phyloP scores from a whole-genome alignment of 2,113 vertebrate species.

The Apteryx mantelli region DNA sequence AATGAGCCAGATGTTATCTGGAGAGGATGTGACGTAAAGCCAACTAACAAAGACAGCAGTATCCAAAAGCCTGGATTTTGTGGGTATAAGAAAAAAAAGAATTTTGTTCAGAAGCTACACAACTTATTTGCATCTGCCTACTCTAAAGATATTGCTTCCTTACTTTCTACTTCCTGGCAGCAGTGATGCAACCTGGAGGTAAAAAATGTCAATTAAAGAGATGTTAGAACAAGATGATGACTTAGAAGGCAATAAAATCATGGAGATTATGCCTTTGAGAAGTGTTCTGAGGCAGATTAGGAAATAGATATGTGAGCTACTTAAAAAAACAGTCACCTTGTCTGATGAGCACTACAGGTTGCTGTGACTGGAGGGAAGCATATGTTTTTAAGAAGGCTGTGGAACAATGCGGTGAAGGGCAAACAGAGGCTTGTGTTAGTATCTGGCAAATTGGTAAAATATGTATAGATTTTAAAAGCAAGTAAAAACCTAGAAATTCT shows the following conservation, averaged over 20 bases:
- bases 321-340: neutral
- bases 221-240: neutral
- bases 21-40: neutral
- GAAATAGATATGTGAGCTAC: neutral
- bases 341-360: neutral
- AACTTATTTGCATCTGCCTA: neutral
- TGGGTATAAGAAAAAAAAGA: neutral
- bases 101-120: neutral
- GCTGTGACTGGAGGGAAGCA: neutral
- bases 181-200: neutral
- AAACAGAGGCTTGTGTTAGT: neutral
- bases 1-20: neutral
- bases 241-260: neutral
- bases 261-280: neutral
- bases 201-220: neutral
- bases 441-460: neutral
- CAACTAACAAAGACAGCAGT: neutral
- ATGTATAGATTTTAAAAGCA: neutral
- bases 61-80: neutral
- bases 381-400: neutral
- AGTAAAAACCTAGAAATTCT: neutral
- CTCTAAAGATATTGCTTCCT: neutral
- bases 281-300: neutral
- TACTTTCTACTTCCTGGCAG: neutral
- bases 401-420: neutral